Base-by-base conservation (phyloP, 2,888 invertebrate genomes). In the Mamestra brassicae region DNA sequence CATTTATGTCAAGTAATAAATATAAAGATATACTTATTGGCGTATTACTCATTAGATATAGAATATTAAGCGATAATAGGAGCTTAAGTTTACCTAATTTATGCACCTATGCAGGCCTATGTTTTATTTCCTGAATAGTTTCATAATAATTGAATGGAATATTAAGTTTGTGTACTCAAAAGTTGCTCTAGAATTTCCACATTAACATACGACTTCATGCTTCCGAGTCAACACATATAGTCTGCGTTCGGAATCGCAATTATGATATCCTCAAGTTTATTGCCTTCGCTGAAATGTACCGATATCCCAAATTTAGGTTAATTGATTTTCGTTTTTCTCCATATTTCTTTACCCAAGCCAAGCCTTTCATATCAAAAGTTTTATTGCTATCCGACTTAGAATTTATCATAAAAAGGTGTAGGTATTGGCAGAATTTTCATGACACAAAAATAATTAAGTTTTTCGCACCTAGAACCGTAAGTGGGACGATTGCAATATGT, bases 391-490 rank as follows among this genome's bases (percentile, higher is more conserved):
- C n/a, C 62, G 6, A 78, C 63, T 57, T 38, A 63, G 10, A 55
- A 54, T 58, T 7, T 69, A 42, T 54, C 45, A 55, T 55, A 83
- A 83, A 85, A 83, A 82, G 26, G 4, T 11, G 17, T 36, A 52
- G 8, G 15, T 52, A 68, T 63, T 60, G 64, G 68, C 36, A 17
- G 42, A 68, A 81, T 81, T 38, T 75, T 71, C 69, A 65, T 71
- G 47, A 68, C 17, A 36, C 34, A 57, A 68, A 55, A 80, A 75
- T 75, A 64, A 70, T 80, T 62, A 54, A 52, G 60, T 81, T 81
- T 71, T 85, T 73, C 78, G 52, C 61, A 67, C 10, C 17, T 5
- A 34, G 36, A 57, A 52, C 17, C 17, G 17, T 65, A 73, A 81
- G 75, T 74, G 70, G 84, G 42, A 50, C 81, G 47, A 52, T 62